Evolutionary conservation across 2,888 invertebrate genomes (phyloP).

Genomic region (Eledone cirrhosa): DNA sequence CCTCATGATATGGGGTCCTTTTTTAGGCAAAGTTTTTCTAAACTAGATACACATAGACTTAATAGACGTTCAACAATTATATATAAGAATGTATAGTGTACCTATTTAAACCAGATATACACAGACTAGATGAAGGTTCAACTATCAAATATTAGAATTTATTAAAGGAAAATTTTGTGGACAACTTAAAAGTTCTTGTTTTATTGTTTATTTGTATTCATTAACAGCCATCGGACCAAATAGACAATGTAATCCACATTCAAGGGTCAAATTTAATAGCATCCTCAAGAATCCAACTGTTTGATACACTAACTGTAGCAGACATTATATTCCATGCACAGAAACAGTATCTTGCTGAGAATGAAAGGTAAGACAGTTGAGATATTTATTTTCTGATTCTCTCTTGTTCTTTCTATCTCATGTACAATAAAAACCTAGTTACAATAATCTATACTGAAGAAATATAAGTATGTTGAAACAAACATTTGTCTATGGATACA

Average conservation of each 20-base stretch:
- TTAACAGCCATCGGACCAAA: conserved; percentile 47
- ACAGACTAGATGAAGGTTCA: not conserved
- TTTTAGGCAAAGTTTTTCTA: not conserved
- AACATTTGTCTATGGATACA: too few species aligned
- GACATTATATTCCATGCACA: conserved; percentile 68
- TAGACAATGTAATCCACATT: conserved; percentile 58
- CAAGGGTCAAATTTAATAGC: conserved; percentile 59
- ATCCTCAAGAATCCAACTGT: conserved; percentile 64
- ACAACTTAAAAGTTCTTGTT: not conserved
- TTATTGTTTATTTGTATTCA: not conserved
- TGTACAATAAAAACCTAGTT: not conserved
- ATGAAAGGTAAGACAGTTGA: not conserved
- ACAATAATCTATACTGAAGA: conserved; percentile 2
- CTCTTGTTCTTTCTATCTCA: not conserved
- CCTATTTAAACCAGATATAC: not conserved
- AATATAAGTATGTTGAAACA: too few species aligned
- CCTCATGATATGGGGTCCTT: too few species aligned
- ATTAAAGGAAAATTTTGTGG: too few species aligned
- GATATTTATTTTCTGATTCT: not conserved
- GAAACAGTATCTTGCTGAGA: conserved; percentile 27
- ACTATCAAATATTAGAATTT: too few species aligned
- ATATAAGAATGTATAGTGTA: too few species aligned
- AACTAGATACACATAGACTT: not conserved
- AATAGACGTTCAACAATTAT: not conserved
- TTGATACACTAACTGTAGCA: conserved; percentile 67